Conservation (phyloP, 2,113 vertebrate genomes). For the Sisor rabdophorus region DNA sequence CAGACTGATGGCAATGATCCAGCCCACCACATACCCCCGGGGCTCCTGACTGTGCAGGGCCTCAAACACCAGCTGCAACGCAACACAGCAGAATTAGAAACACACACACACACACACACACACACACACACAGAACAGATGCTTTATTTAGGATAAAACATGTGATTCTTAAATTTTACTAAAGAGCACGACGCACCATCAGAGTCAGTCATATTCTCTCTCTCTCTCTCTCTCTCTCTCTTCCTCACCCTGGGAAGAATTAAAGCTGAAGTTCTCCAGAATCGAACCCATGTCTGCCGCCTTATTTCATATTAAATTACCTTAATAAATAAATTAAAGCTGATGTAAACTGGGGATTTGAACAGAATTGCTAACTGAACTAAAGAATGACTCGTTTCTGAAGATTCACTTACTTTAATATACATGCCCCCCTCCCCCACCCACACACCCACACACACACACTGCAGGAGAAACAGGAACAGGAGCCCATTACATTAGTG, state of each 20-base stretch:
- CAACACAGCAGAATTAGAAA: constrained; percentile 48
- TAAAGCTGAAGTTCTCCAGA: too few relatives aligned
- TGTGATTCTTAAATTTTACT: background rate
- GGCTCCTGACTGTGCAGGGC: constrained; percentile 95
- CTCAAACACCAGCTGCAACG: constrained; percentile 90
- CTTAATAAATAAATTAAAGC: background rate
- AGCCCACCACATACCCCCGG: constrained; percentile 93
- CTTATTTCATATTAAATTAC: too few relatives aligned
- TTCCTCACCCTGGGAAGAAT: too few relatives aligned
- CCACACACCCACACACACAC: too few relatives aligned
- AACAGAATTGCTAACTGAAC: background rate
- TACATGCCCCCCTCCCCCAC: too few relatives aligned
- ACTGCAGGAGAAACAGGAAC: constrained; percentile 36
- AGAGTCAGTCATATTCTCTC: too few relatives aligned
- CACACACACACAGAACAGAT: background rate
- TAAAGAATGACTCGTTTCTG: background rate
- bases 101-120: constrained; percentile 15
- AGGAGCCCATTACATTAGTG: constrained; percentile 40
- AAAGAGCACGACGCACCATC: background rate
- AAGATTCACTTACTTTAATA: constrained; percentile 29
- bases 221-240: too few relatives aligned
- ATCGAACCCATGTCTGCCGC: too few relatives aligned
- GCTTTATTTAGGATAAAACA: background rate
- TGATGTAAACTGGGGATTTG: background rate
- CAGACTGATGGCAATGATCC: constrained; percentile 99